Percentiles rank a stretch among this genome's conserved stretches.
Conservation (phyloP, 2,113 vertebrate species). For the Centropus bengalensis region DNA sequence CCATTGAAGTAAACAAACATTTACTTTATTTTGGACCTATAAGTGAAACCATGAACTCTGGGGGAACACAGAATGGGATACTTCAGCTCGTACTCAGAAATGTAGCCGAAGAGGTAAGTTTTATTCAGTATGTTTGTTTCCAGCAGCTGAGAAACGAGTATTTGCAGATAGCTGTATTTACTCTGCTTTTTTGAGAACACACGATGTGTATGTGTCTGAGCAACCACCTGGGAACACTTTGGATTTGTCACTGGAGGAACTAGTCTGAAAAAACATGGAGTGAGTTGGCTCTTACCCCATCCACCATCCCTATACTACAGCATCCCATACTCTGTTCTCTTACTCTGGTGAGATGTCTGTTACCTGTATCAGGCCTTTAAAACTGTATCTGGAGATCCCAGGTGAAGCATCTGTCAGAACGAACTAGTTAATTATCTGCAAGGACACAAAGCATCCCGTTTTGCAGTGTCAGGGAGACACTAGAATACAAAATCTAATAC, state of each 20-base stretch:
- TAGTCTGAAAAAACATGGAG: accelerated
- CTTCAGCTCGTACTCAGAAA: not conserved
- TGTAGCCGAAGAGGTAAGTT: not conserved
- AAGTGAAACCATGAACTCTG: not conserved
- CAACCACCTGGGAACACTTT: not conserved
- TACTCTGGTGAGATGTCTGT: not conserved
- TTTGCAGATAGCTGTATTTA: not conserved
- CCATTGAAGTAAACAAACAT: not conserved
- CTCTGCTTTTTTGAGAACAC: not conserved
- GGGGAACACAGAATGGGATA: not conserved
- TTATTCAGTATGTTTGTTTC: not conserved
- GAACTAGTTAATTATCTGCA: not conserved
- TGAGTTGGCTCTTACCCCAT: not conserved
- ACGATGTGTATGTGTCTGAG: not conserved
- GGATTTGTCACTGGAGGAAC: not conserved
- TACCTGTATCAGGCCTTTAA: not conserved
- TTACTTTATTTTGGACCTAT: not conserved
- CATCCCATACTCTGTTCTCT: not conserved
- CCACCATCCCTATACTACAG: not conserved
- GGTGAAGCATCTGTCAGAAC: not conserved
- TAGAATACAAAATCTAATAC: not conserved
- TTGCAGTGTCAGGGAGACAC: not conserved
- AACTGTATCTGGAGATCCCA: not conserved
- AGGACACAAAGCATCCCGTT: not conserved
- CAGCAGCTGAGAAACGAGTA: not conserved